Conservation (phyloP, 2,888 invertebrate species). For the Mesopsocus fuscifrons region DNA sequence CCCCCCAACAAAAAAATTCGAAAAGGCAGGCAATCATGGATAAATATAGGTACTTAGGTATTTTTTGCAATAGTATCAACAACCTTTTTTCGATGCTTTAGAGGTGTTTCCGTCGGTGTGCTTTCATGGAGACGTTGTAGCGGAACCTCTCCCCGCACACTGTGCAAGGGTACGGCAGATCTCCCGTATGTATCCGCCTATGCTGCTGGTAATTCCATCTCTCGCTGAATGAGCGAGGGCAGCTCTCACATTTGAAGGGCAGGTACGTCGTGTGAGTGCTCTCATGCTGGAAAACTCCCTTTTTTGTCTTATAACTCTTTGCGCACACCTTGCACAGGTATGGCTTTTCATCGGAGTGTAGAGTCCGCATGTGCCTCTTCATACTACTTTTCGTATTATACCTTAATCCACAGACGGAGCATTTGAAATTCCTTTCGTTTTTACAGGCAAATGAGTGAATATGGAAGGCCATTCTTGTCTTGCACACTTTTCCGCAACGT, state of each 20-base stretch:
- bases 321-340: background rate
- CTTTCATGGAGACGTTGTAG: background rate
- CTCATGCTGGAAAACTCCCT: background rate
- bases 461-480: no score
- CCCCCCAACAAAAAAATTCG: no score
- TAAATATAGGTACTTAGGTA: no score
- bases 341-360: background rate
- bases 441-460: no score
- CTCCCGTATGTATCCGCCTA: background rate
- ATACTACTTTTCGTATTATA: no score
- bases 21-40: no score
- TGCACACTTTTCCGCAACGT: no score
- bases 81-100: no score
- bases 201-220: conserved; percentile 1
- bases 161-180: background rate
- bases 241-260: background rate
- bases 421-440: no score
- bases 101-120: background rate
- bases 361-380: background rate
- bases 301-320: background rate
- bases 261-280: background rate
- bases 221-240: background rate
- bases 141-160: background rate
- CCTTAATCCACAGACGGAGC: no score
- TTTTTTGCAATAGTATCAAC: no score